These are phyloP conservation scores for Zoanthus sociatus DNA, from an alignment of 92 coral and sea anemone species.

Conservation along the genomic window DNA sequence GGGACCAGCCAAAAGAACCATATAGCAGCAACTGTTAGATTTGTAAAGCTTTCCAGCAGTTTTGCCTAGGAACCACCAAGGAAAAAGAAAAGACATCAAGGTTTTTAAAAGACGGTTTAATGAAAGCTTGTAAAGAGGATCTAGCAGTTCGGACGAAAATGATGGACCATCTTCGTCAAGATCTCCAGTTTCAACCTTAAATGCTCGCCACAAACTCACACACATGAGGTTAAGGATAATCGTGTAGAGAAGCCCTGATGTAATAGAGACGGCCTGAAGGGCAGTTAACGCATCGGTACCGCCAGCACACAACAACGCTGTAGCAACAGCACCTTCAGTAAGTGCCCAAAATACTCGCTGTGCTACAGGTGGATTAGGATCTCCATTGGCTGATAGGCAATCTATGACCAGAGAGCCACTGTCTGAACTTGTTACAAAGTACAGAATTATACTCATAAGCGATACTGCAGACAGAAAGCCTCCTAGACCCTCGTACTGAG, in stretches of 20 bases:
- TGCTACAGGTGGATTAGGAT: conserved; percentile 58
- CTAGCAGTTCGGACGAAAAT: conserved; percentile 73
- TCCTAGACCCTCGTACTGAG: conserved; percentile 54
- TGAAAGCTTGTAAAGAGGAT: conserved; percentile 37
- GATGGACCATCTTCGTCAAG: conserved; percentile 76
- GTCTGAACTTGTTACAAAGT: conserved; percentile 72
- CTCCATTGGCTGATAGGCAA: conserved; percentile 68
- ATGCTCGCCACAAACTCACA: conserved; percentile 82
- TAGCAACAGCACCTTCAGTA: conserved; percentile 82
- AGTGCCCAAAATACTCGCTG: conserved; percentile 71
- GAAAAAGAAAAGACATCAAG: conserved; percentile 64
- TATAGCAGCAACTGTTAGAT: conserved; percentile 52
- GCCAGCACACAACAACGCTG: conserved; percentile 85
- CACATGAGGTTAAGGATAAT: conserved; percentile 84
- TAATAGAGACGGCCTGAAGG: conserved; percentile 81
- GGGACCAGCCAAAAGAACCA: conserved; percentile 66
- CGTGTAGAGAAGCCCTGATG: conserved; percentile 82
- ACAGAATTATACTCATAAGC: conserved; percentile 57
- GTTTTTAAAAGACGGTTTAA: conserved; percentile 40
- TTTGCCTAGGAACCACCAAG: conserved; percentile 76
- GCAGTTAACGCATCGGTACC: conserved; percentile 78
- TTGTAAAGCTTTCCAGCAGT: conserved; percentile 72
- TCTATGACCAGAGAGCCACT: conserved; percentile 72
- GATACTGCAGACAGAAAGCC: conserved; percentile 47
- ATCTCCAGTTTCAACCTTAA: conserved; percentile 85